Conservation (phyloP, 1,140 invertebrate genomes). For the Stegodyphus mimosarum region DNA sequence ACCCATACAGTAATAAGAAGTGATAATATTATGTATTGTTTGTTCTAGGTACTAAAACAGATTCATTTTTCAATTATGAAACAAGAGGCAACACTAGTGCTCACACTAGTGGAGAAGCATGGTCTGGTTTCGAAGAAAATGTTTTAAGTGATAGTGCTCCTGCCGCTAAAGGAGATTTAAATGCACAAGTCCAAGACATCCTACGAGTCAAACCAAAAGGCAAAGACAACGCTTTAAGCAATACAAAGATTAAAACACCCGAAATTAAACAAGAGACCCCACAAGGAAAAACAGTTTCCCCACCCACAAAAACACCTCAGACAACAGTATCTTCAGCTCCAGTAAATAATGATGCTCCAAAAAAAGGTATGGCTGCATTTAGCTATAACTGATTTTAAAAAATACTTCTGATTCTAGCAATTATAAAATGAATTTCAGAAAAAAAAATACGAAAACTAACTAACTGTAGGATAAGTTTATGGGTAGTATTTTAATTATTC, state of each 20-base stretch:
- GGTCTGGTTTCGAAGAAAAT: constrained; percentile 6
- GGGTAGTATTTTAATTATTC: too few species aligned
- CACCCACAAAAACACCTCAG: not conserved
- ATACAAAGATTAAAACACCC: not conserved
- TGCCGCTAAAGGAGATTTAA: constrained; percentile 1
- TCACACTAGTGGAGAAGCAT: constrained; percentile 33
- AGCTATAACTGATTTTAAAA: too few species aligned
- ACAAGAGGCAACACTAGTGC: constrained; percentile 41
- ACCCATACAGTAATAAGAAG: not conserved
- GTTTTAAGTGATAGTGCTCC: not conserved
- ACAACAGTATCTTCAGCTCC: not conserved
- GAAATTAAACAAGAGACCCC: not conserved
- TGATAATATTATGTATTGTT: not conserved
- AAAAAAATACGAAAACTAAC: too few species aligned
- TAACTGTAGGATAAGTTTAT: too few species aligned
- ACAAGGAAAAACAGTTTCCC: not conserved
- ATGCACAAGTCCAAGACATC: constrained; percentile 12
- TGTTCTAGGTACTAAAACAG: constrained; percentile 27
- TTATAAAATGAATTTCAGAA: too few species aligned
- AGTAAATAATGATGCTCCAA: not conserved
- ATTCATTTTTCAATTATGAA: constrained; percentile 43
- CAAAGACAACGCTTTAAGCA: not conserved
- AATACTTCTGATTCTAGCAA: too few species aligned
- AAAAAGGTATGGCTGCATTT: not conserved
- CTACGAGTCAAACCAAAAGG: constrained; percentile 27